These are phyloP conservation scores for Nerophis lumbriciformis DNA, from an alignment of 2,113 vertebrate genomes.

Conservation along the genomic window DNA sequence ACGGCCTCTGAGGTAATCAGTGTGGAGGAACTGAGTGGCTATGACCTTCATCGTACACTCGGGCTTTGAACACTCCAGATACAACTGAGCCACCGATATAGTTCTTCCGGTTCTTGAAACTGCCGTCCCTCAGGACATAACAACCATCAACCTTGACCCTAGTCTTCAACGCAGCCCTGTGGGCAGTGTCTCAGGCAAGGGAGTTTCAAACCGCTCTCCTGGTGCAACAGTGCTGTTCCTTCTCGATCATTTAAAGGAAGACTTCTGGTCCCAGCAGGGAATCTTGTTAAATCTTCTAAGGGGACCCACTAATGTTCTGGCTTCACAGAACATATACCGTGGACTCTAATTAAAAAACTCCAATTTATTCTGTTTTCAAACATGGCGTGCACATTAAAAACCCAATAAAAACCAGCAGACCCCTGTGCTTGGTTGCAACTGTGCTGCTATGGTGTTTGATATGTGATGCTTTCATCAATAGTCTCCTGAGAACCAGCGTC, in stretches of 20 bases:
- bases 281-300: slow-evolving; percentile 67
- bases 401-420: background rate
- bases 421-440: too few species aligned
- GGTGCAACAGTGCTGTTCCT: too few species aligned
- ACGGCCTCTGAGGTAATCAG: slow-evolving; percentile 50
- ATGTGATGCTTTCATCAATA: too few species aligned
- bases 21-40: slow-evolving; percentile 36
- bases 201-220: slow-evolving; percentile 7
- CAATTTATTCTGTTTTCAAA: slow-evolving; percentile 29
- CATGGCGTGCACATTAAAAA: slow-evolving; percentile 6
- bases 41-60: slow-evolving; percentile 63
- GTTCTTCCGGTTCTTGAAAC: slow-evolving; percentile 34
- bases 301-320: slow-evolving; percentile 49
- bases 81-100: slow-evolving; percentile 9
- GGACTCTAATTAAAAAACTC: slow-evolving; percentile 52
- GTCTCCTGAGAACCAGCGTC: too few species aligned
- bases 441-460: too few species aligned
- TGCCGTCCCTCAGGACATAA: slow-evolving; percentile 23
- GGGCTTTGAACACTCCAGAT: slow-evolving; percentile 33
- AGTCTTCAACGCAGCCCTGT: slow-evolving; percentile 23
- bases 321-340: slow-evolving; percentile 51
- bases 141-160: slow-evolving; percentile 32
- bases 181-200: slow-evolving; percentile 21
- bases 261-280: slow-evolving; percentile 64
- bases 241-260: slow-evolving; percentile 23